Percentiles rank a stretch among this genome's conserved stretches.
Evolutionary conservation across 2,797 vertebrate genomes (phyloP).

Genomic region (Tamandua tetradactyla): DNA sequence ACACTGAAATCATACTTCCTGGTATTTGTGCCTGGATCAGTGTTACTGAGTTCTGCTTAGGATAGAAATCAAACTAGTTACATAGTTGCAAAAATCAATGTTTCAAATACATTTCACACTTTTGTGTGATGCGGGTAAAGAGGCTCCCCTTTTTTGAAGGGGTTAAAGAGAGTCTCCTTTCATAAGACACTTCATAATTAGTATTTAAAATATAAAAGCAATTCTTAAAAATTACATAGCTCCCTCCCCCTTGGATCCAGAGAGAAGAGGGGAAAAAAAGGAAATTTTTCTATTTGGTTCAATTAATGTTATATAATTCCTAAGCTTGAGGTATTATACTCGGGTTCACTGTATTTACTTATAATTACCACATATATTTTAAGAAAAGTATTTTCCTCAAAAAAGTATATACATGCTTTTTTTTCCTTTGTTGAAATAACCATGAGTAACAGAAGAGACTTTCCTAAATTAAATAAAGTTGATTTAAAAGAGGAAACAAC

Average conservation of each 20-base stretch:
- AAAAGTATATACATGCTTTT: not conserved
- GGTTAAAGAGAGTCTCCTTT: not conserved
- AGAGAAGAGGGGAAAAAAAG: not conserved
- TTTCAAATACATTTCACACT: not conserved
- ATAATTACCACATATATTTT: not conserved
- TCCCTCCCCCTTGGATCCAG: not conserved
- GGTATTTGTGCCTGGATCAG: not conserved
- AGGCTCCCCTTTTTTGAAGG: not conserved
- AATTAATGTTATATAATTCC: not conserved
- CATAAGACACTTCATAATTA: not conserved
- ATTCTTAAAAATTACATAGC: not conserved
- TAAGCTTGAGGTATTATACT: not conserved
- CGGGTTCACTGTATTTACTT: not conserved
- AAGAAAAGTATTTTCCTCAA: not conserved
- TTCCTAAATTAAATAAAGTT: not conserved
- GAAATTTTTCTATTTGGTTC: not conserved
- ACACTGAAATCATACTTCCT: not conserved
- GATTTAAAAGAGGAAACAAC: not conserved
- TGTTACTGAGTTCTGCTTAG: not conserved
- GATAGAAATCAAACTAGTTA: not conserved
- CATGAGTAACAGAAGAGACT: not conserved
- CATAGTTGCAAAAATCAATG: not conserved
- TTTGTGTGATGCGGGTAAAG: too few species aligned
- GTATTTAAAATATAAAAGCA: not conserved
- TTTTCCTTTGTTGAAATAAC: not conserved